Base-by-base conservation (phyloP, 2,113 vertebrate genomes). In the Eublepharis macularius region DNA sequence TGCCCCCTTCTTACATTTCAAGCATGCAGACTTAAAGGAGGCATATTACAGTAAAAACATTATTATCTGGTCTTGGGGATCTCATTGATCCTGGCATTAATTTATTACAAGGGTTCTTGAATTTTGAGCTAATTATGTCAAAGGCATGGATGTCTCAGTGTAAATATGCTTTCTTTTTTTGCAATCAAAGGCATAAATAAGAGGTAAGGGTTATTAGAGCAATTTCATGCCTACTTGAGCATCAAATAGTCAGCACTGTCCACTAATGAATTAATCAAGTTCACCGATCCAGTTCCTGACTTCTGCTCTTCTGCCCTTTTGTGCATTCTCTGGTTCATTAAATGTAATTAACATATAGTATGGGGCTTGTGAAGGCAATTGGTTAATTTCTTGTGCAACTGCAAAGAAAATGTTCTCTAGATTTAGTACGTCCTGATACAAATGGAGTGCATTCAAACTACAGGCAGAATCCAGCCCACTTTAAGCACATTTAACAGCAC, bases 241-340 rank as follows among this genome's bases (percentile, higher is more conserved):
- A 74, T 90, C 65, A 88, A 87, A 91, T 85, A 63, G 73, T 26
- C 1, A 1, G 4, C 54, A 39, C 6, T 76, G 49, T 84, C 86
- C 68, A 66, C 63, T 87, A 86, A 84, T 84, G 57, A 83, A 85
- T 85, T 82, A 89, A 63, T 26, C 85, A 76, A 70, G 47, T 57
- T 84, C 83, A 83, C 43, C 51, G 80, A 86, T 85, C 78, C 41
- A 86, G 74, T 88, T 81, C 34, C 3, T 1, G 39, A 78, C 21
- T 88, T 86, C 13, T 54, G 26, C 81, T 70, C 21, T 88, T 86
- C 13, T 54, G 26, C 81, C 73, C 47, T 51, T 49, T 73, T 88
- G 89, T 88, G 54, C 85, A 76, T 73, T 90, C 32, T 84, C 41
- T 17, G 80, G 60, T 84, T 87, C 39, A 65, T 92, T 90, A 90